These are phyloP conservation scores for Porites lutea DNA, from an alignment of 64 coral and sea anemone genomes.

Conservation along the genomic window DNA sequence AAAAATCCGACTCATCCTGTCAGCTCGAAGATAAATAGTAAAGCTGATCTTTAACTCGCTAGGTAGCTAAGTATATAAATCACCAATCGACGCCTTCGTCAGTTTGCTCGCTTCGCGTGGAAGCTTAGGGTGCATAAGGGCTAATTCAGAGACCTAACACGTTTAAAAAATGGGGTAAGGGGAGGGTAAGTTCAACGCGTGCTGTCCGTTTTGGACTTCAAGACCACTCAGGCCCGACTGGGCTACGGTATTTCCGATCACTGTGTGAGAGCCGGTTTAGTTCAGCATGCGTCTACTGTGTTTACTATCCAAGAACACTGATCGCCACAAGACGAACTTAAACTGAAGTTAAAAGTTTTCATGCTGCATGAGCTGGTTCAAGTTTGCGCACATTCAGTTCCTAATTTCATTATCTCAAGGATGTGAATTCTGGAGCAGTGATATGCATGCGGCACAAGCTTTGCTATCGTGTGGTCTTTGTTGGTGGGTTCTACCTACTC, in stretches of 20 bases:
- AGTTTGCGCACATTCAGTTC: background rate
- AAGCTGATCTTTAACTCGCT: background rate
- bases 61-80: background rate
- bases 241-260: background rate
- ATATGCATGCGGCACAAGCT: too few relatives aligned
- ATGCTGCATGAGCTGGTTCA: background rate
- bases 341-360: background rate
- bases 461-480: too few relatives aligned
- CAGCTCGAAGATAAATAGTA: background rate
- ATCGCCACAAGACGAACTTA: too few relatives aligned
- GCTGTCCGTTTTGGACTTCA: background rate
- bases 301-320: too few relatives aligned
- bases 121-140: background rate
- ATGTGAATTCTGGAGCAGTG: background rate
- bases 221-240: background rate
- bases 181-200: background rate
- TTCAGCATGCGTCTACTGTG: background rate
- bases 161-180: background rate
- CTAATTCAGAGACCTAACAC: too few relatives aligned
- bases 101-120: background rate
- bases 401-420: background rate
- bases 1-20: constrained; percentile 18
- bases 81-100: background rate
- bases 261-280: background rate
- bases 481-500: too few relatives aligned